A percentile compares a stretch with the other conserved stretches of the same genome.
These are phyloP conservation scores for Theretra japonica DNA, from an alignment of 2,888 invertebrate genomes.

Conservation along the genomic window DNA sequence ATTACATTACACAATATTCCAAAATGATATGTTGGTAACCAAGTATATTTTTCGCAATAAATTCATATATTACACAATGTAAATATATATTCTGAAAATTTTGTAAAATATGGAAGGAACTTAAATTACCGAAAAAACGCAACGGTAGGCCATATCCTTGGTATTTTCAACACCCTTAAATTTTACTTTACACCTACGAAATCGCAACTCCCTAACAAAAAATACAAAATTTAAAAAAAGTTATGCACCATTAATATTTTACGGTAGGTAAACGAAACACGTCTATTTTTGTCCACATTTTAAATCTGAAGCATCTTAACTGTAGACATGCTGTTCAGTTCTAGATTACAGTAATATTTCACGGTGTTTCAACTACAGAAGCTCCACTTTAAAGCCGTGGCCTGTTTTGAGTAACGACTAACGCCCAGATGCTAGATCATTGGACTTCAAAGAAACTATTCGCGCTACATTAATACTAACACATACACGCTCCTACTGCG, in stretches of 20 bases:
- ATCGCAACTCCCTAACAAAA: not conserved
- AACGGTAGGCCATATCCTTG: constrained; percentile 47
- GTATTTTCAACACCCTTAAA: constrained; percentile 34
- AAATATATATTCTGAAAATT: constrained; percentile 47
- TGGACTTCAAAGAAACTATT: not conserved
- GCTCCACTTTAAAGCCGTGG: not conserved
- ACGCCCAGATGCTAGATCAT: not conserved
- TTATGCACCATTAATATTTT: not conserved
- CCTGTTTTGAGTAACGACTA: not conserved
- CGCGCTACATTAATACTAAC: not conserved
- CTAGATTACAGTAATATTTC: not conserved
- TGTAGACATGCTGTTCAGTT: not conserved
- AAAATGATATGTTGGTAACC: constrained; percentile 73
- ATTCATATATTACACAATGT: constrained; percentile 36
- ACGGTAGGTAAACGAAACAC: not conserved
- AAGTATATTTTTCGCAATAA: constrained; percentile 47
- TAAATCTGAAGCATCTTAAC: not conserved
- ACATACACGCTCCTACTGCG: not conserved
- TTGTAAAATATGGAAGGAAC: constrained; percentile 53
- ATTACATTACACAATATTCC: constrained; percentile 57
- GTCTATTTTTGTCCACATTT: not conserved
- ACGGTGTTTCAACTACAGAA: not conserved
- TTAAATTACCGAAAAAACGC: constrained; percentile 39
- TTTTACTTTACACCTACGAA: not conserved
- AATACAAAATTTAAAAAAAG: not conserved